These are phyloP conservation scores for Caenorhabditis becei DNA, from an alignment of 2,888 invertebrate genomes.

Conservation along the genomic window DNA sequence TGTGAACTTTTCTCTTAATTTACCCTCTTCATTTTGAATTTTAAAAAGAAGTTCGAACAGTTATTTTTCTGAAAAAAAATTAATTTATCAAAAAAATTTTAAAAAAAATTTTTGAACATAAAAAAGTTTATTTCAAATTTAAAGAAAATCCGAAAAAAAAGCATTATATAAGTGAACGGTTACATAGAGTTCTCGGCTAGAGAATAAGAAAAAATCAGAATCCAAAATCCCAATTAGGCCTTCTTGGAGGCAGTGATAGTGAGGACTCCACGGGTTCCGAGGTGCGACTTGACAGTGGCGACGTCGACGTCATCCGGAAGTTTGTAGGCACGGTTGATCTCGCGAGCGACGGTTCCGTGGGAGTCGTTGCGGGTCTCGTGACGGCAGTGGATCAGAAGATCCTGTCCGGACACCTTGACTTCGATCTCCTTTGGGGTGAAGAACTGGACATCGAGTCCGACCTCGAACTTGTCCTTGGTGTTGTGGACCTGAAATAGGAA, in stretches of 20 bases:
- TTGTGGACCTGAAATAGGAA: conserved; percentile 73
- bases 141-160: too few species aligned
- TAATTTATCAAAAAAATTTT: too few species aligned
- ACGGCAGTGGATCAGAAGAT: conserved; percentile 78
- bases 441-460: conserved; percentile 75
- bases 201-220: neutral
- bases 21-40: too few species aligned
- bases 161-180: too few species aligned
- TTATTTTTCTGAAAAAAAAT: too few species aligned
- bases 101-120: too few species aligned
- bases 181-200: neutral
- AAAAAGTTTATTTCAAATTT: too few species aligned
- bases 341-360: conserved; percentile 78
- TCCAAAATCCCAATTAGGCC: conserved; percentile 33
- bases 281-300: conserved; percentile 77
- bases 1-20: too few species aligned
- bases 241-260: conserved; percentile 79
- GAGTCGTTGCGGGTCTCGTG: conserved; percentile 78
- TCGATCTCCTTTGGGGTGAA: conserved; percentile 77
- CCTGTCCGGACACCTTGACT: conserved; percentile 79
- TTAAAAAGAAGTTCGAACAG: too few species aligned
- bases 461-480: conserved; percentile 77
- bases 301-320: conserved; percentile 79
- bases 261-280: conserved; percentile 78
- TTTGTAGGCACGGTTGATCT: conserved; percentile 77